These are phyloP conservation scores for Malurus splendens DNA, from an alignment of 2,797 vertebrate species.

Conservation along the genomic window DNA sequence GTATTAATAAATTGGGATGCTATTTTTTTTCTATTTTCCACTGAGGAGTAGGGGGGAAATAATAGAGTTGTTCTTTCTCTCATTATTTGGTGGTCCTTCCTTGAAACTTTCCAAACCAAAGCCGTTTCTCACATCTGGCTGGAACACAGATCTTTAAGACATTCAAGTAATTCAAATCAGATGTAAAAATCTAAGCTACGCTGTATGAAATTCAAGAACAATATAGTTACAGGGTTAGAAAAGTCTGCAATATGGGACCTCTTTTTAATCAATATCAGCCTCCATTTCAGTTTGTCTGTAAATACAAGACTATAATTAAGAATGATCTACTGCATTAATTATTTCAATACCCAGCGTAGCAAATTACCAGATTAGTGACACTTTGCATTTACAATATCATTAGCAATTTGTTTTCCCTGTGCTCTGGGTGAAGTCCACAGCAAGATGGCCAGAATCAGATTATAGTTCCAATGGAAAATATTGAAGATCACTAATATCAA, in stretches of 20 bases:
- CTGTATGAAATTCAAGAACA: slow-evolving; percentile 54
- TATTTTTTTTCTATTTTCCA: background rate
- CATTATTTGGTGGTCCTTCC: slow-evolving; percentile 45
- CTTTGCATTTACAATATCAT: background rate
- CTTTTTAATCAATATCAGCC: slow-evolving; percentile 55
- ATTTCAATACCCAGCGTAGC: background rate
- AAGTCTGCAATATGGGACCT: slow-evolving; percentile 46
- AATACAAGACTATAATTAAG: slow-evolving; percentile 34
- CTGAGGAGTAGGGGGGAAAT: background rate
- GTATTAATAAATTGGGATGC: background rate
- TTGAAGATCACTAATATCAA: slow-evolving; percentile 60
- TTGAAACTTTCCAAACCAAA: slow-evolving; percentile 45
- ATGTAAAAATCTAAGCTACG: slow-evolving; percentile 48
- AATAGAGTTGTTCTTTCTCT: background rate
- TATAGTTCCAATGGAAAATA: slow-evolving; percentile 6
- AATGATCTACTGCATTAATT: slow-evolving; percentile 30
- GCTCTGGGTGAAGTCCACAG: background rate
- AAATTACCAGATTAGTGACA: slow-evolving; percentile 21
- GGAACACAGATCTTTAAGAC: slow-evolving; percentile 50
- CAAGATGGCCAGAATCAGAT: background rate
- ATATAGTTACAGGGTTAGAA: slow-evolving; percentile 41
- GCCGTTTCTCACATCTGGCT: slow-evolving; percentile 51
- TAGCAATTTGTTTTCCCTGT: background rate
- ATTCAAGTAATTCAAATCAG: slow-evolving; percentile 56
- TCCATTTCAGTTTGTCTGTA: slow-evolving; percentile 21